Evolutionary conservation across 2,888 invertebrate genomes (phyloP).

Genomic region (Ethmia dodecea): DNA sequence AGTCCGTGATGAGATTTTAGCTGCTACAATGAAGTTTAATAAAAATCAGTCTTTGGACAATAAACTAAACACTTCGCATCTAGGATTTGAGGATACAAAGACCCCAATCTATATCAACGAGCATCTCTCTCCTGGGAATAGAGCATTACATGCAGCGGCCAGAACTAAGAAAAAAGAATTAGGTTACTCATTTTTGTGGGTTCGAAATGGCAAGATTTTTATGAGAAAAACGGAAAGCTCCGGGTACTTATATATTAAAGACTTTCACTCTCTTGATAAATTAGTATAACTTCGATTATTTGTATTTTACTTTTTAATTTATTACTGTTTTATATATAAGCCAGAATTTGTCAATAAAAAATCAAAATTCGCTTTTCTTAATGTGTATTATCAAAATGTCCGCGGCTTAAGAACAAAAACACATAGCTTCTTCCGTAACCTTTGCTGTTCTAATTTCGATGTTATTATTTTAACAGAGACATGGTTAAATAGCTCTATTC

Average conservation of each 20-base stretch:
- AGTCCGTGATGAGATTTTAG: background rate
- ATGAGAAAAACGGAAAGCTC: too few species aligned
- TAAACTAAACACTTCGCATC: background rate
- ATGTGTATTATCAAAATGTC: background rate
- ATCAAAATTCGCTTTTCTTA: too few species aligned
- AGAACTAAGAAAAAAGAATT: background rate
- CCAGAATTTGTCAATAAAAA: too few species aligned
- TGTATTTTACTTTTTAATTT: too few species aligned
- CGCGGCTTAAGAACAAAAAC: background rate
- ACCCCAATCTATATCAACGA: background rate
- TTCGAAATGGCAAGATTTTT: too few species aligned
- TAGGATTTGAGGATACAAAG: background rate
- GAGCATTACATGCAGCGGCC: background rate
- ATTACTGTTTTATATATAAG: too few species aligned
- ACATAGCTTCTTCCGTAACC: background rate
- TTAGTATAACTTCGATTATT: too few species aligned
- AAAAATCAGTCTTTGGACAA: background rate
- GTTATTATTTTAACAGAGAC: background rate
- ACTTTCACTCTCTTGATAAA: too few species aligned
- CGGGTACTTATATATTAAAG: too few species aligned
- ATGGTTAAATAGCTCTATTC: too few species aligned
- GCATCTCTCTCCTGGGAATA: background rate
- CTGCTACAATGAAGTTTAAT: background rate
- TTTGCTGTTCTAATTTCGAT: background rate
- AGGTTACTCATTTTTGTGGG: too few species aligned